Conservation (phyloP, 2,797 vertebrate genomes). For the Pipistrellus pygmaeus region DNA sequence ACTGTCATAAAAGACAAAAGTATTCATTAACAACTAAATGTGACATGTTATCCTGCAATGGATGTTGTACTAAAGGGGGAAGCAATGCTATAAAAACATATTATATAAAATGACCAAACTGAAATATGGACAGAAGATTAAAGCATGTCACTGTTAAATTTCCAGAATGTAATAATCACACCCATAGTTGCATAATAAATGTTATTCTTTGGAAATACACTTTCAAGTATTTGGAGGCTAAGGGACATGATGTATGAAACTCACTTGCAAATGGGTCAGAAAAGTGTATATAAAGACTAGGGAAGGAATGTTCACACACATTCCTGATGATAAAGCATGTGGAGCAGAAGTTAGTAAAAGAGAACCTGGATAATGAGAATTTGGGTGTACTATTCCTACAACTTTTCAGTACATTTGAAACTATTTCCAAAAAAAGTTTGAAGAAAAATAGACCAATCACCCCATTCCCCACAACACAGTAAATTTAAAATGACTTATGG, state of each 20-base stretch:
- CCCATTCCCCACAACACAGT: neutral
- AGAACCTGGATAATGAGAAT: neutral
- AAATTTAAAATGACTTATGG: slow-evolving; percentile 54
- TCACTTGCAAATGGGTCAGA: neutral
- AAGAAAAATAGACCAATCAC: neutral
- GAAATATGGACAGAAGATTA: slow-evolving; percentile 26
- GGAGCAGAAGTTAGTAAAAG: neutral
- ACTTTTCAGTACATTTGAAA: slow-evolving; percentile 18
- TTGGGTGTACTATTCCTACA: neutral
- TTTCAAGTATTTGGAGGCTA: neutral
- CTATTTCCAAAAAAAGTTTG: neutral
- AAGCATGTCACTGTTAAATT: neutral
- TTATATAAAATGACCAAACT: neutral
- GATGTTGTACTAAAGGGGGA: neutral
- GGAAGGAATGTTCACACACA: neutral
- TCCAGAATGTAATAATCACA: neutral
- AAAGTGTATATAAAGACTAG: neutral
- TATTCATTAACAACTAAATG: neutral
- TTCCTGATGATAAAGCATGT: neutral
- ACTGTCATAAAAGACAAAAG: neutral
- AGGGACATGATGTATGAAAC: neutral
- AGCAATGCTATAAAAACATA: neutral
- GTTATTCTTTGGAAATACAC: slow-evolving; percentile 18
- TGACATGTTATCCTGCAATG: neutral
- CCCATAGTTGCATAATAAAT: neutral